Base-by-base conservation (phyloP, 2,797 vertebrate genomes). In the Eulemur mongoz region DNA sequence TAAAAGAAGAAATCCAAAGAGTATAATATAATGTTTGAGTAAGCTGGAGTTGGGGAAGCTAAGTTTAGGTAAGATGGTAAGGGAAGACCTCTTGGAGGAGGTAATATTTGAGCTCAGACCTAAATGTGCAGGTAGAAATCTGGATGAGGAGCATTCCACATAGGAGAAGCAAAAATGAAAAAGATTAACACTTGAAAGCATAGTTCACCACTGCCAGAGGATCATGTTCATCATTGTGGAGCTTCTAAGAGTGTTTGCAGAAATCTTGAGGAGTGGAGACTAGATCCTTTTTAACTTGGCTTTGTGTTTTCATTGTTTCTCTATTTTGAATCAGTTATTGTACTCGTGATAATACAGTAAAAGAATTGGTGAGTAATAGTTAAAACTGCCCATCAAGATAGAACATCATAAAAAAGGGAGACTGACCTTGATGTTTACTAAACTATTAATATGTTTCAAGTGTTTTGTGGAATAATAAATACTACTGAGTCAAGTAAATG, bases 281-380 rank as follows among this genome's bases (percentile, higher is more conserved):
- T 70, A n/a, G 20, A 65, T 65, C n/a, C 13, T 83, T 91, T 87
- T 88, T 70, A 90, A 48, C 35, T 70, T 86, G 61, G 20, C 61
- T 82, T 84, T 95, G 6, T 76, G 22, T 76, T 92, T 92, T 84
- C 63, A n/a, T 94, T 75, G 17, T 91, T 83, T 80, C n/a, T 67
- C 27, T 86, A 23, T 45, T 84, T 80, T 84, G 35, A 89, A 27
- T 67, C 30, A 83, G 0, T 86, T 86, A 14, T 22, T 61, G 17
- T 22, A 43, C n/a, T 95, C 48, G 45, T 5, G 45, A 12, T 70
- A 86, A 61, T 63, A n/a, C 63, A 76, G n/a, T 59, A 18, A 43
- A 70, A 48, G 7, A 13, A 57, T 48, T 43, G 23, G 72, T 57
- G 12, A 75, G 35, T 85, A 57, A 32, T 45, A 84, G 13, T 67